Base-by-base conservation (phyloP, 1,140 invertebrate genomes). In the Hylyphantes graminicola region DNA sequence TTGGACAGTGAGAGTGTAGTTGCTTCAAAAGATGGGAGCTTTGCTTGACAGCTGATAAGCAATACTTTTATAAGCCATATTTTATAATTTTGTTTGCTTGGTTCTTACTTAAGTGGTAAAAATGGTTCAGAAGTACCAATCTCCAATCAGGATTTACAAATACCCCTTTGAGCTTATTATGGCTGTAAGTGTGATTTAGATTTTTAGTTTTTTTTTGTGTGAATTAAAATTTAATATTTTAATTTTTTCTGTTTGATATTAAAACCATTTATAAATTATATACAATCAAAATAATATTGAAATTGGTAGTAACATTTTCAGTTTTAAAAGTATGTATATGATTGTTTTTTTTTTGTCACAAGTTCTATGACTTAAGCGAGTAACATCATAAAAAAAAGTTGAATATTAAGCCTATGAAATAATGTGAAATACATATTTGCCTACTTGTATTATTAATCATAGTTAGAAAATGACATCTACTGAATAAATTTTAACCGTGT, bases 121-220 rank as follows among this genome's bases (percentile, higher is more conserved):
- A 68, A 99, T 99, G 97, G 97, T 98, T 87, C 97, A 98, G 91
- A 96, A 97, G 89, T 99, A 98, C 90, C 95, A 97, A 89, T 97
- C 96, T 83, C 96, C 97, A 86, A 95, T 98, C 7, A 93, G 97
- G 91, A 95, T 98, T 79, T 98, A 98, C 92, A 98, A 98, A 91
- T 94, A 96, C 90, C 95, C 97, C 53, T 99, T 99, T 90, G 96
- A 98, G 90, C 92, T 98, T 88, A 96, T 98, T 75, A 98, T 98
- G 97, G 94, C 94, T 92, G 97, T 97, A 91, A 93, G 95, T 95
- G 87, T 70, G 72, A 13, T 54, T 77, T 76, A 4, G 4, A 57
- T 74, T 55, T 15, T 15, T n/a, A 9, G 4, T 63, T 63, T 63
- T n/a, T 63, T 12, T 15, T 63, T 15, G n/a, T 15, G n/a, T 15